Base-by-base conservation (phyloP, 2,113 vertebrate species). In the Ictalurus furcatus region DNA sequence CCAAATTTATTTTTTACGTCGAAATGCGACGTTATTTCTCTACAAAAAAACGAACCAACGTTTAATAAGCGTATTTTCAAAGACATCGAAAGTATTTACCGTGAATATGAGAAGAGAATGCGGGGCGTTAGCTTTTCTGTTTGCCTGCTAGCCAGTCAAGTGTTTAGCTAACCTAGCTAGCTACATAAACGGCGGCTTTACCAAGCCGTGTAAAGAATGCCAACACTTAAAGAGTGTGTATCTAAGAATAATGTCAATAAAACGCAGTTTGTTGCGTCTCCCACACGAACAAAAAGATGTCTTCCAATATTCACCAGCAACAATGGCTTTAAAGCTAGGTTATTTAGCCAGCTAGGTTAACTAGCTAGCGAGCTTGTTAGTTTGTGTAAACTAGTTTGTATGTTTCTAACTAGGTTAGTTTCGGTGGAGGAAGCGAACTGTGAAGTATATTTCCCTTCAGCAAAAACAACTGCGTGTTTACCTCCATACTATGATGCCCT, bases 121-220 rank as follows among this genome's bases (percentile, higher is more conserved):
- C 34, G 78, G 48, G 44, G 84, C 71, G 73, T 87, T 82, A 85
- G 81, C 44, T 76, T 71, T 44, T 85, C 84, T 71, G 90, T 40
- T 87, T 23, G 61, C 73, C 79, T 80, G 67, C 78, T 63, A 88
- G 83, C 79, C 88, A 79, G 78, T 83, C 30, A 61, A 48, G 21
- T 12, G 44, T 80, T 85, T 58, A 85, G 48, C 48, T 52, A 69
- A 73, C 44, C 7, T 65, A 63, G n/a, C 67, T 40, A 85, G 34
- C 85, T 76, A 76, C 69, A 76, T n/a, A 59, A 74, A 85, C 30
- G 48, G 65, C 65, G n/a, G 63, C n/a, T 71, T 87, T 25, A 88
- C 74, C 40, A 74, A 88, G 34, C 54, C 8, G 11, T 25, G 67
- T 2, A 54, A 37, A 58, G 37, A n/a, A 25, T 16, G 37, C 34